Evolutionary conservation across 2,113 vertebrate genomes (phyloP).

Genomic region (Oncorhynchus keta): DNA sequence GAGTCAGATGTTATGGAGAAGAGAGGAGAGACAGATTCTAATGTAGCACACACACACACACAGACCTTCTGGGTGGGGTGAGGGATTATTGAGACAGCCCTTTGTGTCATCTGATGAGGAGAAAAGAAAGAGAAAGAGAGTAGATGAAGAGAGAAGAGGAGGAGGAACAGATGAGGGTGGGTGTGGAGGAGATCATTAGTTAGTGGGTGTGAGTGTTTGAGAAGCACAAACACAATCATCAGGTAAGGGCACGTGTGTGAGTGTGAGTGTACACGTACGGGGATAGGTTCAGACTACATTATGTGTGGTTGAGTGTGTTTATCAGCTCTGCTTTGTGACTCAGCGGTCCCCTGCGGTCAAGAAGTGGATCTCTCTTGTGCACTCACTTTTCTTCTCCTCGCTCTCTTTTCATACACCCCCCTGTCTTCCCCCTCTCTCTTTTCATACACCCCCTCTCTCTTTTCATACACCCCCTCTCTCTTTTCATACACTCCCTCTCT

Average conservation of each 20-base stretch:
- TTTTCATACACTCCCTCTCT: constrained; percentile 58
- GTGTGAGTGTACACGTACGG: constrained; percentile 31
- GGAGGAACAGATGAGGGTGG: not conserved
- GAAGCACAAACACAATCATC: not conserved
- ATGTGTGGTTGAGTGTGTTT: constrained; percentile 34
- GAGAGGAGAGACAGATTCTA: too few relatives aligned
- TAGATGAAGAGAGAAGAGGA: constrained; percentile 1
- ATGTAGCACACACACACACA: too few relatives aligned
- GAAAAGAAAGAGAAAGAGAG: constrained; percentile 19
- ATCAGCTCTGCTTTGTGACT: constrained; percentile 46
- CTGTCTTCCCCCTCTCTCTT: constrained; percentile 45
- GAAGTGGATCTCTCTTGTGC: constrained; percentile 55
- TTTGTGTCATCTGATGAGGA: constrained; percentile 38
- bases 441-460: constrained; percentile 60
- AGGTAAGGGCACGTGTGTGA: constrained; percentile 4
- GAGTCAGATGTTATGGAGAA: too few relatives aligned
- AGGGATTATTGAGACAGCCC: constrained; percentile 36
- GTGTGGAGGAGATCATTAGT: not conserved
- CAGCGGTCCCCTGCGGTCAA: constrained; percentile 61
- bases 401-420: constrained; percentile 57
- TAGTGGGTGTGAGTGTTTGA: not conserved
- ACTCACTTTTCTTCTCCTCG: constrained; percentile 57
- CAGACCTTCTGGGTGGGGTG: constrained; percentile 37
- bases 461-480: constrained; percentile 43
- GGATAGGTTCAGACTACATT: not conserved